phyloP scores from a whole-genome alignment of 2,113 vertebrate species.

The Himantopus leucocephalus region DNA sequence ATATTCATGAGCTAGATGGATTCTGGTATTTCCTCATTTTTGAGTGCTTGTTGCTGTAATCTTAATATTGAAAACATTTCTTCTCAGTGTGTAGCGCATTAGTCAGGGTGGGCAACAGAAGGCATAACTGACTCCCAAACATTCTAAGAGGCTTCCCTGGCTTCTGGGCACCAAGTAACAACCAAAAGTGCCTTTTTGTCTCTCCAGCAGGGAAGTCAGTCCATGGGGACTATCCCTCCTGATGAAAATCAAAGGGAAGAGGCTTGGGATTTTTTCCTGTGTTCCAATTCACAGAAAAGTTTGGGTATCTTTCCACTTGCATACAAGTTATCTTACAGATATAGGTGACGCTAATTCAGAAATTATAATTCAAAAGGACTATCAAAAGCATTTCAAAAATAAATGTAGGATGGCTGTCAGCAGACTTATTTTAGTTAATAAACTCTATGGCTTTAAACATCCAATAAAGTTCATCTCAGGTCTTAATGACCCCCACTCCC shows the following conservation, averaged over 20 bases:
- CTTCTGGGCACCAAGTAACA: neutral
- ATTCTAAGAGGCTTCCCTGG: neutral
- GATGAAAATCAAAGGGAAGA: neutral
- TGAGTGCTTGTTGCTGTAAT: neutral
- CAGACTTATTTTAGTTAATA: neutral
- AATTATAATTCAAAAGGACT: neutral
- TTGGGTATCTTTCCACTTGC: neutral
- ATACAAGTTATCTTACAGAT: neutral
- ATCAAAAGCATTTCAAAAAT: neutral
- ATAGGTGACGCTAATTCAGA: neutral
- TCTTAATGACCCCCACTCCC: neutral
- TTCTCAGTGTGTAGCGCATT: neutral
- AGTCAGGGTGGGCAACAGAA: neutral
- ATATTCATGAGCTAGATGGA: constrained; percentile 5
- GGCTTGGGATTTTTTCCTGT: fast-evolving
- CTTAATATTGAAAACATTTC: neutral
- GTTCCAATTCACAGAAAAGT: neutral
- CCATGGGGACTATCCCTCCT: neutral
- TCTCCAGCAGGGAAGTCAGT: neutral
- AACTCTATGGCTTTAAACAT: neutral
- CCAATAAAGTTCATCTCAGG: neutral
- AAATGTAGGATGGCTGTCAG: neutral
- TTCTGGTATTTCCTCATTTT: constrained; percentile 30
- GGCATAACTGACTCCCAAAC: neutral
- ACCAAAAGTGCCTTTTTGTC: neutral